Conservation (phyloP, 2,888 invertebrate genomes). For the Rhabditoides inermis region DNA sequence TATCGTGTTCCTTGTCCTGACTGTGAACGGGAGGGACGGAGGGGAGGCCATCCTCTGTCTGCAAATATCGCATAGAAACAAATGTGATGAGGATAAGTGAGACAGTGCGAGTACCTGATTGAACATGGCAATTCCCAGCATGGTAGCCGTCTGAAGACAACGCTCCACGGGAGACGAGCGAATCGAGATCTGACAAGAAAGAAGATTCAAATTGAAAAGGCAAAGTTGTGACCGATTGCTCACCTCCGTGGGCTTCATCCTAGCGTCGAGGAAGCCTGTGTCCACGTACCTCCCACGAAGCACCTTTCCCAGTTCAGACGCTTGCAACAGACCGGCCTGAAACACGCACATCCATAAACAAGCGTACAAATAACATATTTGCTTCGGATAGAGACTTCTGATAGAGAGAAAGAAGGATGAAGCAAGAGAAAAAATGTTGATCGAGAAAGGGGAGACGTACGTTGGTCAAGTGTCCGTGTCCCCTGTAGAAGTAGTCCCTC, state of each 20-base stretch:
- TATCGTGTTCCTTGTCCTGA: too few species aligned
- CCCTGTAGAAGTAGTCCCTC: slow-evolving; percentile 17
- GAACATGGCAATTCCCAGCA: too few species aligned
- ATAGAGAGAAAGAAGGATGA: slow-evolving; percentile 9
- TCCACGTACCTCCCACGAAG: slow-evolving; percentile 13
- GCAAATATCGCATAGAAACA: too few species aligned
- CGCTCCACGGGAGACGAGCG: too few species aligned
- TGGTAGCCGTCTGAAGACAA: too few species aligned
- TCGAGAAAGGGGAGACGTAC: slow-evolving; percentile 2
- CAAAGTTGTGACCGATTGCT: too few species aligned
- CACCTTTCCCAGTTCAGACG: slow-evolving; percentile 12
- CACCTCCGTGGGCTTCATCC: slow-evolving; percentile 17
- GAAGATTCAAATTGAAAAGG: too few species aligned
- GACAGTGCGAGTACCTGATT: too few species aligned
- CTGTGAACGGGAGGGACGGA: too few species aligned
- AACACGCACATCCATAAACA: neutral
- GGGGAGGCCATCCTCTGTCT: too few species aligned
- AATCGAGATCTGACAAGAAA: too few species aligned
- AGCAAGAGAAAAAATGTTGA: slow-evolving; percentile 8
- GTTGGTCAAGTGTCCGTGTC: slow-evolving; percentile 24
- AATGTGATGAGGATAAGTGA: too few species aligned
- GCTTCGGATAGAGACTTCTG: neutral
- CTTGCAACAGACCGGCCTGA: slow-evolving; percentile 19
- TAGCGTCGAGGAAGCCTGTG: slow-evolving; percentile 11
- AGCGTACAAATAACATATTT: neutral